Conservation (phyloP, 2,113 vertebrate species). For the Brachionichthys hirsutus region DNA sequence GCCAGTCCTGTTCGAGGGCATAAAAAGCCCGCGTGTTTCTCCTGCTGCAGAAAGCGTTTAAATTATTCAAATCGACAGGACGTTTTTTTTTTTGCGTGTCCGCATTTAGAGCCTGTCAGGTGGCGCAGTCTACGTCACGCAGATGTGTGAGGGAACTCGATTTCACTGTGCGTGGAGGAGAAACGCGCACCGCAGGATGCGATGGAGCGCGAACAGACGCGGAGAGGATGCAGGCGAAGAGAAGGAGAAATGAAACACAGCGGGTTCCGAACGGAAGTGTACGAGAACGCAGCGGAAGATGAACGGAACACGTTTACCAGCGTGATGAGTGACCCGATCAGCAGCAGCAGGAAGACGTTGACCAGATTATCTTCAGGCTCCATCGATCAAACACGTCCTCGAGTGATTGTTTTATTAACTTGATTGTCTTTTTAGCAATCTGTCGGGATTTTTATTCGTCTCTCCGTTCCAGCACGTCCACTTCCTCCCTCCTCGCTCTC, state of each 20-base stretch:
- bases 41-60: no score
- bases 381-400: conserved; percentile 42
- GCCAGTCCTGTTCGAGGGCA: no score
- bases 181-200: neutral
- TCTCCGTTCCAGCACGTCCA: neutral
- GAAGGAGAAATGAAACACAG: neutral
- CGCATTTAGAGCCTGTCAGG: no score
- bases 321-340: conserved; percentile 40
- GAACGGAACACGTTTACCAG: conserved; percentile 37
- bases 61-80: no score
- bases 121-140: no score
- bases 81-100: no score
- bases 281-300: neutral
- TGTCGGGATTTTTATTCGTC: neutral
- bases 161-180: no score
- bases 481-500: neutral
- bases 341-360: conserved; percentile 47
- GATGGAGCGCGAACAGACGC: neutral
- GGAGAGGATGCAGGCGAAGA: neutral
- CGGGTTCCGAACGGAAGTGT: neutral
- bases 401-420: neutral
- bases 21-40: no score
- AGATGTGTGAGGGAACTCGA: no score
- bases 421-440: neutral
- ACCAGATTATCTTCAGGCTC: conserved; percentile 57